These are phyloP conservation scores for Myripristis murdjan DNA, from an alignment of 2,797 vertebrate genomes.

Conservation along the genomic window DNA sequence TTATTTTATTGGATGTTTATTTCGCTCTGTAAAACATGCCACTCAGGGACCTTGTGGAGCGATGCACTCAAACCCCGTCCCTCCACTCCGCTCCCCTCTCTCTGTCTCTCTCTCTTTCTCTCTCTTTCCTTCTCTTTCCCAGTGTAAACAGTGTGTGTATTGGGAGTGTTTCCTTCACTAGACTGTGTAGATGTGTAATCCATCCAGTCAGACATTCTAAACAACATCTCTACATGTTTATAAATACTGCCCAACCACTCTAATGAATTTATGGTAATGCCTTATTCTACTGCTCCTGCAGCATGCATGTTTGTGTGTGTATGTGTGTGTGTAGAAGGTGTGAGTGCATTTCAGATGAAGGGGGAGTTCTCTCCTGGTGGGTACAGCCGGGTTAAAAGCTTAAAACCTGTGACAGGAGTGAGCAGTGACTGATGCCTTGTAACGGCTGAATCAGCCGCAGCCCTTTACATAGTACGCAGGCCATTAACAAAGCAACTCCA, in stretches of 20 bases:
- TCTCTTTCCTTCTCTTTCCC: slow-evolving; percentile 54
- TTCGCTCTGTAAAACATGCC: slow-evolving; percentile 84
- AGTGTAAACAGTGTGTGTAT: slow-evolving; percentile 85
- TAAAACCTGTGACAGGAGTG: slow-evolving; percentile 58
- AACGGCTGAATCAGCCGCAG: background rate
- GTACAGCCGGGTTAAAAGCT: slow-evolving; percentile 63
- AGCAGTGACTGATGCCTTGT: slow-evolving; percentile 42
- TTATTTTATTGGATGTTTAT: slow-evolving; percentile 89
- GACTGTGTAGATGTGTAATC: slow-evolving; percentile 88
- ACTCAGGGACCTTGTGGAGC: slow-evolving; percentile 77
- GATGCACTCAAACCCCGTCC: slow-evolving; percentile 47
- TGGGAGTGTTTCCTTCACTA: slow-evolving; percentile 81
- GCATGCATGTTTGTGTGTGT: slow-evolving; percentile 33
- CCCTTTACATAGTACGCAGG: slow-evolving; percentile 41
- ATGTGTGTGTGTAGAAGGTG: slow-evolving; percentile 42
- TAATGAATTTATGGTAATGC: slow-evolving; percentile 91
- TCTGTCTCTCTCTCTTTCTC: slow-evolving; percentile 40
- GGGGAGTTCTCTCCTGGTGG: slow-evolving; percentile 40
- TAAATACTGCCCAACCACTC: slow-evolving; percentile 85
- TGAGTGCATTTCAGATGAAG: slow-evolving; percentile 50
- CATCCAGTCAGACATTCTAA: slow-evolving; percentile 88
- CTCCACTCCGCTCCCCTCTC: slow-evolving; percentile 24
- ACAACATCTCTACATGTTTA: slow-evolving; percentile 87
- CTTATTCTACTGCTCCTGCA: slow-evolving; percentile 78
- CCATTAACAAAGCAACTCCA: slow-evolving; percentile 88